Evolutionary conservation across 2,888 invertebrate species (phyloP).

Genomic region (Leptopilina myrica): DNA sequence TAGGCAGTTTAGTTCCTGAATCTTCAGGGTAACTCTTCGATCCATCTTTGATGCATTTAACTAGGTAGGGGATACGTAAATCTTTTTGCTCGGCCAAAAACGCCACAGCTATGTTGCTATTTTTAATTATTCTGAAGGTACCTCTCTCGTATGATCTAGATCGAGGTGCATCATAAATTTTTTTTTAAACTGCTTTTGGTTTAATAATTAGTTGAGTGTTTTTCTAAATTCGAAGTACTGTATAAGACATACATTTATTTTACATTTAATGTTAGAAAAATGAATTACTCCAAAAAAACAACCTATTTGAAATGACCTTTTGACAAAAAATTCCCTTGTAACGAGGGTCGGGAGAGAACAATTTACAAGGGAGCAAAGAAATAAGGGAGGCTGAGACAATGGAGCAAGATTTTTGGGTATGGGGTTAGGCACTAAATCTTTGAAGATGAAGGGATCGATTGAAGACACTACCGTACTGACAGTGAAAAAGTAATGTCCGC

Average conservation of each 20-base stretch:
- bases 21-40: no score
- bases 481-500: slow-evolving; percentile 32
- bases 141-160: no score
- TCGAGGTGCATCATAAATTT: no score
- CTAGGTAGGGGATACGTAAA: no score
- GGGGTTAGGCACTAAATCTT: slow-evolving; percentile 19
- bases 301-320: background rate
- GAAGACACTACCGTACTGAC: slow-evolving; percentile 30
- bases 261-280: background rate
- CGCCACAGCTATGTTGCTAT: no score
- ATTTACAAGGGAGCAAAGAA: slow-evolving; percentile 4
- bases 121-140: no score
- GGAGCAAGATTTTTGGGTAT: background rate
- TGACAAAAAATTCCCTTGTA: slow-evolving; percentile 21
- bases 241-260: background rate
- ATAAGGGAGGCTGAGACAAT: slow-evolving; percentile 15
- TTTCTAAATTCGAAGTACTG: no score
- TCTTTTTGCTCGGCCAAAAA: no score
- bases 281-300: background rate
- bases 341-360: background rate
- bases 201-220: no score
- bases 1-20: no score
- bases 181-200: no score
- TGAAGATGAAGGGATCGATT: slow-evolving; percentile 36
- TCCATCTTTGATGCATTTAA: no score